These are phyloP conservation scores for Drosophila carrolli DNA, from an alignment of 1,140 invertebrate species.

Conservation along the genomic window DNA sequence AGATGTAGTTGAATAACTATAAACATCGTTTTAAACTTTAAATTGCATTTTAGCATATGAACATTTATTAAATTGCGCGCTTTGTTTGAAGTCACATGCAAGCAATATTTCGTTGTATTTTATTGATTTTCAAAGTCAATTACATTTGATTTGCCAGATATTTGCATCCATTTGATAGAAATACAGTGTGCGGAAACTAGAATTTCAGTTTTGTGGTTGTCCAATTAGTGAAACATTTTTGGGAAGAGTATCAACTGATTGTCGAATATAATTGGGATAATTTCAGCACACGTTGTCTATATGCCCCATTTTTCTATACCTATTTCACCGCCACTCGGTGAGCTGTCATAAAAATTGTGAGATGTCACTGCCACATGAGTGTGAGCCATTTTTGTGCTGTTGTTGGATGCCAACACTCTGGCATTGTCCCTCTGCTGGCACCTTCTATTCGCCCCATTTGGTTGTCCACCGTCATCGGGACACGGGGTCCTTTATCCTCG, in stretches of 20 bases:
- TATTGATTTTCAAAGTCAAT: neutral
- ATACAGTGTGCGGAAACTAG: neutral
- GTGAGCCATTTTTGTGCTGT: constrained; percentile 56
- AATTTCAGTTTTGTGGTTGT: neutral
- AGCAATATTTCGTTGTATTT: too few relatives aligned
- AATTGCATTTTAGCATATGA: too few relatives aligned
- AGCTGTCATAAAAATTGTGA: constrained; percentile 76
- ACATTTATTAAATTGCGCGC: too few relatives aligned
- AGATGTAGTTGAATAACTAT: too few relatives aligned
- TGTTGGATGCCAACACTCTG: constrained; percentile 30
- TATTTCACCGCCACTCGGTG: constrained; percentile 2
- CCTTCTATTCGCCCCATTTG: constrained; percentile 35
- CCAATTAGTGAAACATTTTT: neutral
- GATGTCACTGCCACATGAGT: constrained; percentile 62
- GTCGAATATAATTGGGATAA: neutral
- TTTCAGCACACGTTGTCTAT: neutral
- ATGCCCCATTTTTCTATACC: neutral
- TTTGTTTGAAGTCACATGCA: too few relatives aligned
- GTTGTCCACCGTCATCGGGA: neutral
- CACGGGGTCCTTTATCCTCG: neutral
- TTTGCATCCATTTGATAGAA: neutral
- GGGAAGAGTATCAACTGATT: constrained; percentile 13
- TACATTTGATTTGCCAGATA: neutral
- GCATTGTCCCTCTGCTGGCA: constrained; percentile 20
- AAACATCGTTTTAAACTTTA: too few relatives aligned